A percentile compares a stretch with the other conserved stretches of the same genome.
Conservation (phyloP, 2,888 invertebrate genomes). For the Papilio demoleus region DNA sequence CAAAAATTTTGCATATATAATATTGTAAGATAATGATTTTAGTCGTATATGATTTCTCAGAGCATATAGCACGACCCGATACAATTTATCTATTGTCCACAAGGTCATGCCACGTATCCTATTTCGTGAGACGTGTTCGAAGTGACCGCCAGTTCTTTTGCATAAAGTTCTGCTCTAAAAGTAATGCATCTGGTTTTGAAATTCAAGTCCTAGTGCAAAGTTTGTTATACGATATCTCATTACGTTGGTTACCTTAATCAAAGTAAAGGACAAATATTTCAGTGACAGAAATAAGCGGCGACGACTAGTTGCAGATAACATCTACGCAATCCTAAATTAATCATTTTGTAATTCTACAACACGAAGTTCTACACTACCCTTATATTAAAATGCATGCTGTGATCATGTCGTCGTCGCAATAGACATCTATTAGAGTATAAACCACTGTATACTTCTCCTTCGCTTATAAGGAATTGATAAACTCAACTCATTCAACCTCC, state of each 20-base stretch:
- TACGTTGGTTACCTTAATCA: slow-evolving; percentile 25
- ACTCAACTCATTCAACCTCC: too few species aligned
- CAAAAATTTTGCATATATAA: too few species aligned
- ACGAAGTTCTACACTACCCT: too few species aligned
- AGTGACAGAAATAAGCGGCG: background rate
- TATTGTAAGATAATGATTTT: too few species aligned
- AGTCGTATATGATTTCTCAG: background rate
- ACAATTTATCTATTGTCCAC: slow-evolving; percentile 2
- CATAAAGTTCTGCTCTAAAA: slow-evolving; percentile 34
- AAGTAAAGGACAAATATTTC: slow-evolving; percentile 10
- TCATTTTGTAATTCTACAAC: too few species aligned
- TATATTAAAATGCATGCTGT: too few species aligned
- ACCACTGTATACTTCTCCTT: too few species aligned
- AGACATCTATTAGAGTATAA: too few species aligned
- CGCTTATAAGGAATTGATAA: too few species aligned
- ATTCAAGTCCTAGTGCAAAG: slow-evolving; percentile 30
- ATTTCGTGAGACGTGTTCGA: slow-evolving; percentile 23
- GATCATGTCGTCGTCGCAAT: too few species aligned
- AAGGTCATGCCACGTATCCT: slow-evolving; percentile 21
- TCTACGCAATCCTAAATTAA: background rate
- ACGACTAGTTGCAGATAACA: background rate
- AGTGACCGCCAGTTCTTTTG: slow-evolving; percentile 18
- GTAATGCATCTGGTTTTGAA: slow-evolving; percentile 29
- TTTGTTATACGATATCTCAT: slow-evolving; percentile 25
- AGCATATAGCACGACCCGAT: background rate